Percentiles rank a stretch among this genome's conserved stretches.
Conservation (phyloP, 2,888 invertebrate species). For the Trissolcus brochymenae region DNA sequence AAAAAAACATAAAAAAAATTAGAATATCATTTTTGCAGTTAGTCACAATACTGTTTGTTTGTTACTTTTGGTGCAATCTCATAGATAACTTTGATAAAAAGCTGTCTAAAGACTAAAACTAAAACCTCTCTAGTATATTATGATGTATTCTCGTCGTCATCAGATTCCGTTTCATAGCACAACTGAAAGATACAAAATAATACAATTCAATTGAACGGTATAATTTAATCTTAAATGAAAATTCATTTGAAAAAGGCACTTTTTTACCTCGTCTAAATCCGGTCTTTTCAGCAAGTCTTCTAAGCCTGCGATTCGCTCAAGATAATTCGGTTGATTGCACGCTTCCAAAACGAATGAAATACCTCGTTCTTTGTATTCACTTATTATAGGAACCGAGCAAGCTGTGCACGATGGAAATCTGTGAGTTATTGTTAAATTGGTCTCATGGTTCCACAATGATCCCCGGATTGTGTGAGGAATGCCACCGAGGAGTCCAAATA, state of each 20-base stretch:
- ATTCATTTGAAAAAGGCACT: background rate
- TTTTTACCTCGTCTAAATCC: conserved; percentile 71
- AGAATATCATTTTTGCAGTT: background rate
- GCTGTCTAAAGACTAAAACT: too few species aligned
- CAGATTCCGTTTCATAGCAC: conserved; percentile 68
- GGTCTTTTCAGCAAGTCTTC: conserved; percentile 71
- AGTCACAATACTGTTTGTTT: conserved; percentile 5
- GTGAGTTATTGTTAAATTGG: conserved; percentile 88
- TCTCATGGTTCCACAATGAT: conserved; percentile 88
- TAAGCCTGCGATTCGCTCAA: conserved; percentile 82
- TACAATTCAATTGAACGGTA: background rate
- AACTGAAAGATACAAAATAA: conserved; percentile 65
- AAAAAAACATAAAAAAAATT: background rate
- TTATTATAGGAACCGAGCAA: conserved; percentile 82
- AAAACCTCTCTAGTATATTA: background rate
- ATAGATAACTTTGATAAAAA: background rate
- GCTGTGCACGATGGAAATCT: conserved; percentile 95
- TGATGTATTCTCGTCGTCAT: conserved; percentile 64
- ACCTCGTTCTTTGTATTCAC: conserved; percentile 74
- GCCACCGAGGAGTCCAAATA: conserved; percentile 85
- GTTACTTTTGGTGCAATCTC: background rate
- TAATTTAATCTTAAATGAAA: background rate
- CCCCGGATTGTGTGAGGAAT: conserved; percentile 96
- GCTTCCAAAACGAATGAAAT: conserved; percentile 79
- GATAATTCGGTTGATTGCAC: conserved; percentile 80